A percentile compares a stretch with the other conserved stretches of the same genome.
Conservation (phyloP, 2,888 invertebrate genomes). For the Rosalia funebris region DNA sequence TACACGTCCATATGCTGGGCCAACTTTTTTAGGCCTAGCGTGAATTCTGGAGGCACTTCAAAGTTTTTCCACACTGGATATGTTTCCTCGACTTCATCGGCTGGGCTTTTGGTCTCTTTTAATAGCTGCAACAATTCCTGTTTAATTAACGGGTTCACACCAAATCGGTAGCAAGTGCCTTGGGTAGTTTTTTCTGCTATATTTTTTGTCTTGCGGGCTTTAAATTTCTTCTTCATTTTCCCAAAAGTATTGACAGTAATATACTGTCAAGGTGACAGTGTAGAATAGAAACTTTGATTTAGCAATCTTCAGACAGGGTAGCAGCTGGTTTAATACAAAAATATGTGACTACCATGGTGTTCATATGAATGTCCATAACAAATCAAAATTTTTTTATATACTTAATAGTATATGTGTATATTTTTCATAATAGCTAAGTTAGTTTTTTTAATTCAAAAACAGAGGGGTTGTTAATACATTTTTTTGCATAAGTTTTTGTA, state of each 20-base stretch:
- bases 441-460: too few relatives aligned
- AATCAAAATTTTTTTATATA: too few relatives aligned
- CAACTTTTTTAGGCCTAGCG: constrained; percentile 25
- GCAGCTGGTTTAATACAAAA: too few relatives aligned
- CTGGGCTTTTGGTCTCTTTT: constrained; percentile 31
- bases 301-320: too few relatives aligned
- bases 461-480: too few relatives aligned
- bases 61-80: constrained; percentile 37
- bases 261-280: background rate
- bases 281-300: background rate
- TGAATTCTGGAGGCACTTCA: constrained; percentile 36
- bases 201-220: constrained; percentile 36
- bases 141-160: constrained; percentile 42
- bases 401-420: too few relatives aligned
- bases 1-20: constrained; percentile 34
- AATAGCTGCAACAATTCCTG: constrained; percentile 41
- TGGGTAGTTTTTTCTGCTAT: constrained; percentile 37
- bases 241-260: constrained; percentile 3
- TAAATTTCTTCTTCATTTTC: constrained; percentile 37
- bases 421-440: too few relatives aligned
- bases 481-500: too few relatives aligned
- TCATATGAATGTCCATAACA: too few relatives aligned
- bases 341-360: too few relatives aligned
- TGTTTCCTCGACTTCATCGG: constrained; percentile 25
- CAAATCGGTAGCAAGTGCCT: constrained; percentile 34